Conservation (phyloP, 2,113 vertebrate genomes). For the Lethenteron camtschaticum region DNA sequence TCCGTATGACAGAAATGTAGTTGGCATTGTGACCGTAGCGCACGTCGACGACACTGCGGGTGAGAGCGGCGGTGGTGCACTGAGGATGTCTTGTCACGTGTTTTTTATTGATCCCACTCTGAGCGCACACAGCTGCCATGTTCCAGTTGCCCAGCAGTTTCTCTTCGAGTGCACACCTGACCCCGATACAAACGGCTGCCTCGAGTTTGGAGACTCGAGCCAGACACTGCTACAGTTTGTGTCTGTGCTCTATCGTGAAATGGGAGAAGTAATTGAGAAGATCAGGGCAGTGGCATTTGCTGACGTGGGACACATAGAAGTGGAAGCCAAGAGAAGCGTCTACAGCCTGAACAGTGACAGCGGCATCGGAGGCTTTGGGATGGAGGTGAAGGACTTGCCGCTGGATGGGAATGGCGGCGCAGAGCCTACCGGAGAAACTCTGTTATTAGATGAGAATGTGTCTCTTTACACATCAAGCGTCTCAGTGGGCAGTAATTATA, state of each 20-base stretch:
- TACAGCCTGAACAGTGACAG: conserved; percentile 94
- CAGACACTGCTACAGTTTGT: background rate
- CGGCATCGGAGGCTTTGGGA: conserved; percentile 72
- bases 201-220: background rate
- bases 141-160: background rate
- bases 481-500: too few species aligned
- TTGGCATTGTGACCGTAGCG: conserved; percentile 73
- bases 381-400: conserved; percentile 43
- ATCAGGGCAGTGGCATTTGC: conserved; percentile 3
- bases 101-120: background rate
- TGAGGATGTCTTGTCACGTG: background rate
- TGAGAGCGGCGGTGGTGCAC: conserved; percentile 16
- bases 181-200: conserved; percentile 2
- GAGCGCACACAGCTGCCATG: background rate
- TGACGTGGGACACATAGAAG: conserved; percentile 16
- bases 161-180: conserved; percentile 1
- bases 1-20: conserved; percentile 69
- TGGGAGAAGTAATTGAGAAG: background rate
- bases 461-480: too few species aligned
- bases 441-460: too few species aligned
- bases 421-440: too few species aligned
- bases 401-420: too few species aligned
- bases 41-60: conserved; percentile 17
- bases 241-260: conserved; percentile 4
- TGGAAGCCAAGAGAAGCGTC: conserved; percentile 72